Percentiles rank a stretch among this genome's conserved stretches.
These are phyloP conservation scores for Drosophila siamana DNA, from an alignment of 2,888 invertebrate species.

Conservation along the genomic window DNA sequence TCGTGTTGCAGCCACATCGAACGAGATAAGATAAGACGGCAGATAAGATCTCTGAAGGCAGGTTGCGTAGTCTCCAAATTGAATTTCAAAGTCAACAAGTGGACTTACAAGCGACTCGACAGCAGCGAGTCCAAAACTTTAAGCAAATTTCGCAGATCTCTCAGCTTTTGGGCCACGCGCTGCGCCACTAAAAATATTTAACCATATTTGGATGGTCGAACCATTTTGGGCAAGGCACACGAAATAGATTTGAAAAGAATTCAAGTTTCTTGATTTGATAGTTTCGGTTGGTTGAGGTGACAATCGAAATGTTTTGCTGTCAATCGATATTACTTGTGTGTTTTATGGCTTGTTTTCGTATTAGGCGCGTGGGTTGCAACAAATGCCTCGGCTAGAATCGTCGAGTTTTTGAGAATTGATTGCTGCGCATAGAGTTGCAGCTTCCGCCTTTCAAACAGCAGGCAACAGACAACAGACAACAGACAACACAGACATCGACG, in stretches of 20 bases:
- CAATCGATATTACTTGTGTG: conserved; percentile 55
- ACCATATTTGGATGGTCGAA: conserved; percentile 49
- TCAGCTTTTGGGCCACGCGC: conserved; percentile 65
- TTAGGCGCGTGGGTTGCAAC: conserved; percentile 28
- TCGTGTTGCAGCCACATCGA: conserved; percentile 16
- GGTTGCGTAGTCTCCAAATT: conserved; percentile 32
- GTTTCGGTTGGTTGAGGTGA: conserved; percentile 53
- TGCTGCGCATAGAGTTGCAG: neutral
- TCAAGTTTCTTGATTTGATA: conserved; percentile 43
- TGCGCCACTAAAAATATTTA: conserved; percentile 53
- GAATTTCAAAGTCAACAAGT: conserved; percentile 61
- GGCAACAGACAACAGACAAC: conserved; percentile 8
- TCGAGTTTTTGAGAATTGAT: neutral
- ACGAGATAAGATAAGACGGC: conserved; percentile 51
- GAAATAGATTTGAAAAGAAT: conserved; percentile 57
- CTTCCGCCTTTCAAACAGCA: conserved; percentile 58
- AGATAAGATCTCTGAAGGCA: conserved; percentile 49
- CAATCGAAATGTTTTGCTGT: conserved; percentile 69
- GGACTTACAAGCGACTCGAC: conserved; percentile 16
- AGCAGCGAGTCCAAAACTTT: conserved; percentile 58
- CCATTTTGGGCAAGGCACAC: conserved; percentile 57
- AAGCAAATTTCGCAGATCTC: conserved; percentile 60
- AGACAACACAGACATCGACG: neutral
- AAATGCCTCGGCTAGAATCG: conserved; percentile 10
- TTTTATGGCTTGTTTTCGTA: conserved; percentile 38